Evolutionary conservation across 1,140 invertebrate species (phyloP).

Genomic region (Lanistes nyassanus): DNA sequence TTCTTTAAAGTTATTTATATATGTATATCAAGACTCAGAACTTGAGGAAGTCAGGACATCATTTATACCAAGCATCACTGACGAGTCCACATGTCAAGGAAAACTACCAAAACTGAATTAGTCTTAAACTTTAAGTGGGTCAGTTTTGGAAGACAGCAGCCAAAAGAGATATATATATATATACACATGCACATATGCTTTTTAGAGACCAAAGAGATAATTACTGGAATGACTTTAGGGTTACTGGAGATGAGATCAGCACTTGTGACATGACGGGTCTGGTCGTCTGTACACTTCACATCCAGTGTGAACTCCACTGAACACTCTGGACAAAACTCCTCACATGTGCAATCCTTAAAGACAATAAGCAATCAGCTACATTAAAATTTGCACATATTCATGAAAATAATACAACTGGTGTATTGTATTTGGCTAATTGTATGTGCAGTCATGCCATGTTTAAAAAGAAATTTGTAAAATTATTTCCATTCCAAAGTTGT

Average conservation of each 20-base stretch:
- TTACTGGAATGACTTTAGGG: conserved; percentile 86
- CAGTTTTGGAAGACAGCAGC: too few relatives aligned
- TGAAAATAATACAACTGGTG: not conserved
- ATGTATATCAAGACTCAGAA: too few relatives aligned
- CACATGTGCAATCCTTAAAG: conserved; percentile 90
- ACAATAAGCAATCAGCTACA: conserved; percentile 8
- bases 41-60: too few relatives aligned
- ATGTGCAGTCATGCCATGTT: too few relatives aligned
- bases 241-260: conserved; percentile 94
- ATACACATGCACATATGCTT: not conserved
- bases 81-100: too few relatives aligned
- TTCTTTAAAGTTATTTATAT: too few relatives aligned
- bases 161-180: not conserved
- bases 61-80: too few relatives aligned
- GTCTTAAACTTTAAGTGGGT: too few relatives aligned
- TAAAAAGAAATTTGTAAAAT: too few relatives aligned
- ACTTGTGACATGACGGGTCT: conserved; percentile 95
- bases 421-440: too few relatives aligned
- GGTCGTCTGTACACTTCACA: conserved; percentile 93
- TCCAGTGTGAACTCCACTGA: conserved; percentile 98
- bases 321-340: conserved; percentile 97
- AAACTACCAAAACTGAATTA: too few relatives aligned
- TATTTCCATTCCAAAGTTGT: too few relatives aligned
- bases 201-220: conserved; percentile 28
- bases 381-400: not conserved